Evolutionary conservation across 2,888 invertebrate genomes (phyloP).

Genomic region (Drosophila putrida): DNA sequence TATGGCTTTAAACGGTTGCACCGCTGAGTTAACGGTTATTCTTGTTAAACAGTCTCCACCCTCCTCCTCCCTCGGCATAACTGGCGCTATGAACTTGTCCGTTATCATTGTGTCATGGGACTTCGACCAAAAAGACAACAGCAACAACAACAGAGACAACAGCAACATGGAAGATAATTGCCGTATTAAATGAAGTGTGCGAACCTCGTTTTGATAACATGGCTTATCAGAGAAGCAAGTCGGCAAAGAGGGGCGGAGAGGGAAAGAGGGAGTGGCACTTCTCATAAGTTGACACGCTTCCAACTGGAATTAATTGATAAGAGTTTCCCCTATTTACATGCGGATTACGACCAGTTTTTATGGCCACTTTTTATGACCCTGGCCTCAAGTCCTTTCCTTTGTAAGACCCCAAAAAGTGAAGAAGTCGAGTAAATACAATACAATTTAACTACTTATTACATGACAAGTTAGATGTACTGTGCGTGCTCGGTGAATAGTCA

Average conservation of each 20-base stretch:
- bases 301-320: slow-evolving; percentile 10
- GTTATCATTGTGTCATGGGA: slow-evolving; percentile 54
- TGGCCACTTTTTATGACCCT: slow-evolving; percentile 7
- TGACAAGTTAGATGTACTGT: not conserved
- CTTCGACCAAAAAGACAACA: slow-evolving; percentile 8
- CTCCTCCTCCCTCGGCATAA: not conserved
- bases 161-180: slow-evolving; percentile 64
- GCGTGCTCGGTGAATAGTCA: not conserved
- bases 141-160: not conserved
- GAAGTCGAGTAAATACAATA: not conserved
- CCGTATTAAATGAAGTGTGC: slow-evolving; percentile 65
- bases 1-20: slow-evolving; percentile 28
- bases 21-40: slow-evolving; percentile 32
- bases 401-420: not conserved
- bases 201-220: slow-evolving; percentile 33
- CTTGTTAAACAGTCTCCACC: not conserved
- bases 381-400: slow-evolving; percentile 4
- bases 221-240: slow-evolving; percentile 33
- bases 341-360: slow-evolving; percentile 39
- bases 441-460: too few relatives aligned
- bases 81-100: slow-evolving; percentile 27
- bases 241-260: not conserved
- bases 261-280: not conserved
- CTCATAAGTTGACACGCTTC: slow-evolving; percentile 15
- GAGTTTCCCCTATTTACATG: slow-evolving; percentile 46